Evolutionary conservation across 2,888 invertebrate species (phyloP), one percentile per base, ranked within the genome.

Genomic region (Germaria angustata): DNA sequence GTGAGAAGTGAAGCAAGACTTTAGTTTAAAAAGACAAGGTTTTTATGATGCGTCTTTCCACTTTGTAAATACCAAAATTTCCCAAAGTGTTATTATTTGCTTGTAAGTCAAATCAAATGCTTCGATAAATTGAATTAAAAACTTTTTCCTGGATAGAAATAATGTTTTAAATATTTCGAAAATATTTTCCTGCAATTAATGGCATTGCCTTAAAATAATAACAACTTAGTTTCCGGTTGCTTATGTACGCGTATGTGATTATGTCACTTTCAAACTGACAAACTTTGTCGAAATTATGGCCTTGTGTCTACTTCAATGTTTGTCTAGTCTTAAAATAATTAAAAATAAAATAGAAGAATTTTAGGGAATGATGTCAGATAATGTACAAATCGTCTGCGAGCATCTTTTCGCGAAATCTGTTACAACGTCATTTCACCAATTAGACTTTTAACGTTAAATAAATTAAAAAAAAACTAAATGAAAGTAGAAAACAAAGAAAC

Each of bases 331-430:
- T 39, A 39, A 78, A 49, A 75, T 75, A 49, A 76, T 76, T 61
- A 28, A 32, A 76, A 76, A 77, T 4, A 61, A 51, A 65, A 34
- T 11, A 0, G 17, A 15, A 24, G 59, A 71, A 15, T 51, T 39
- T 28, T 73, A 73, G 73, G 72, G 72, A 72, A 68, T 80, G 79
- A 80, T 80, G 79, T 80, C 79, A 80, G 72, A 73, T 72, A 49
- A 55, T 71, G 17, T 34, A 41, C 17, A 72, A 49, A 79, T 44
- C 51, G 72, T 80, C 57, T 80, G 51, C 41, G 66, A 44, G 71
- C 65, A 63, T 79, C 7, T 57, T 8, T 57, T 71, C 46, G 44
- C 57, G 57, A 66, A 66, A 11, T 51, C 15, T 51, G 46, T 72
- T 59, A 24, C 41, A 68, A 68, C 72, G 79, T 73, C 72, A 79